Conservation (phyloP, 2,888 invertebrate genomes). For the Cephus pygmeus region DNA sequence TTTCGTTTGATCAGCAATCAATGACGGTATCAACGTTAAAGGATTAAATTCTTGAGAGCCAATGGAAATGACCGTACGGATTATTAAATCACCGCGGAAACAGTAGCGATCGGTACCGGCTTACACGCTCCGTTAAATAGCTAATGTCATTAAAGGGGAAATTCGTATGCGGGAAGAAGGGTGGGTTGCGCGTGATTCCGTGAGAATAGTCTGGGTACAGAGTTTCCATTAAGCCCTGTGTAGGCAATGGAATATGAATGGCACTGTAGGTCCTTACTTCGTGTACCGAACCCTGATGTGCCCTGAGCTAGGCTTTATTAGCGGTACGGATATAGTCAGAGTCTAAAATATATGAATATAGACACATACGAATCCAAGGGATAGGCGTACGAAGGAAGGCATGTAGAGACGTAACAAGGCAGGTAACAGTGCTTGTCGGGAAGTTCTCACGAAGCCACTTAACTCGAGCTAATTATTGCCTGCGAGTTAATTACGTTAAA, state of each 20-base stretch:
- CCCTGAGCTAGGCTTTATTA: no score
- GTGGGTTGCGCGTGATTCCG: background rate
- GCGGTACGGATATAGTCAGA: background rate
- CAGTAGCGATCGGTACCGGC: slow-evolving; percentile 17
- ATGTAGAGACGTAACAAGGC: slow-evolving; percentile 12
- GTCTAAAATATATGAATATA: background rate
- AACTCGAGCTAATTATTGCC: slow-evolving; percentile 25
- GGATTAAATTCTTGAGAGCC: background rate
- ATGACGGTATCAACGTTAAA: background rate
- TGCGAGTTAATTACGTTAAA: slow-evolving; percentile 23
- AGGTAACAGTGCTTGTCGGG: slow-evolving; percentile 13
- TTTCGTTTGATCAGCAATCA: background rate
- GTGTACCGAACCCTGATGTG: background rate
- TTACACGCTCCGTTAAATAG: slow-evolving; percentile 19
- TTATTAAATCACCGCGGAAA: slow-evolving; percentile 17
- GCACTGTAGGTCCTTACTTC: background rate
- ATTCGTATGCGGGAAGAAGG: background rate
- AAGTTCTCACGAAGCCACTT: slow-evolving; percentile 26
- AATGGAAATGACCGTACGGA: slow-evolving; percentile 3
- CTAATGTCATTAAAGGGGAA: background rate
- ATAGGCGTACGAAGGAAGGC: background rate
- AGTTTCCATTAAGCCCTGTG: background rate
- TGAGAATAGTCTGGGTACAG: background rate
- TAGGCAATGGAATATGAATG: background rate
- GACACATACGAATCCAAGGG: background rate